Evolutionary conservation across 2,888 invertebrate genomes (phyloP).

Genomic region (Hypselothyrea guttata): DNA sequence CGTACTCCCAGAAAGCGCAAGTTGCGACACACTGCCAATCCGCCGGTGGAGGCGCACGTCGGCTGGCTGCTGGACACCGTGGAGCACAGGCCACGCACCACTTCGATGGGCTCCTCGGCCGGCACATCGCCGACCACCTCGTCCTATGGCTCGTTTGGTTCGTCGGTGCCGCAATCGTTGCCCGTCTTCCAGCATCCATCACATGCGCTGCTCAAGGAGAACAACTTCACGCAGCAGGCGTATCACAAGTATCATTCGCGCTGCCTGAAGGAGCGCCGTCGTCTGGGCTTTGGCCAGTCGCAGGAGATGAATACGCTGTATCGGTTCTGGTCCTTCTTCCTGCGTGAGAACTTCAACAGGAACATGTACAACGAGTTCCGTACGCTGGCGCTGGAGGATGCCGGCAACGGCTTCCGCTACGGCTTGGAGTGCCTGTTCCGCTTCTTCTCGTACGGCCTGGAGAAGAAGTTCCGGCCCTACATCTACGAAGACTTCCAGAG

Average conservation of each 20-base stretch:
- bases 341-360: constrained; percentile 98
- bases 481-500: constrained; percentile 97
- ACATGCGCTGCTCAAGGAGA: constrained; percentile 95
- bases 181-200: constrained; percentile 98
- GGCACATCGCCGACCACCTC: constrained; percentile 89
- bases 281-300: constrained; percentile 95
- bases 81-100: constrained; percentile 90
- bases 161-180: constrained; percentile 90
- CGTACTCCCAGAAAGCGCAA: constrained; percentile 91
- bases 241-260: constrained; percentile 98
- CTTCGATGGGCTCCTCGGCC: constrained; percentile 91
- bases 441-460: constrained; percentile 98
- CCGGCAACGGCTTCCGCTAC: constrained; percentile 93
- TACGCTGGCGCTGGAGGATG: constrained; percentile 96
- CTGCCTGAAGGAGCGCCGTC: constrained; percentile 94
- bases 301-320: constrained; percentile 99
- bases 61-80: constrained; percentile 98
- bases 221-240: constrained; percentile 98
- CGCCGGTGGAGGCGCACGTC: constrained; percentile 96
- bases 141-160: constrained; percentile 84
- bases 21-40: constrained; percentile 95
- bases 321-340: constrained; percentile 99
- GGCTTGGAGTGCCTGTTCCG: constrained; percentile 94
- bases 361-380: constrained; percentile 99
- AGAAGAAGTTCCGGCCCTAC: constrained; percentile 97